These are phyloP conservation scores for Xanthorhoe spadicearia DNA, from an alignment of 2,888 invertebrate species.

Conservation along the genomic window DNA sequence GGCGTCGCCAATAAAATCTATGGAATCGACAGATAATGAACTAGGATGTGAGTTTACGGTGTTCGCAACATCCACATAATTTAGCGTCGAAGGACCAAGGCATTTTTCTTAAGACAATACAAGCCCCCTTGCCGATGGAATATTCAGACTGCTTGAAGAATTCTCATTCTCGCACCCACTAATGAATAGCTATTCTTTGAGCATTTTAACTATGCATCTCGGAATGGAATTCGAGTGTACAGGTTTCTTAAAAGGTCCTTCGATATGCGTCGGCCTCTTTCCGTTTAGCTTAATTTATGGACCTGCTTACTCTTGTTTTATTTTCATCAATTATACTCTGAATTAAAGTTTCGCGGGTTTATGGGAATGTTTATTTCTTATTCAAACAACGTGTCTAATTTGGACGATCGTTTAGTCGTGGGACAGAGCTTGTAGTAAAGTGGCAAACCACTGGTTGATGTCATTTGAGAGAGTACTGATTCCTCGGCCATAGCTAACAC, in stretches of 20 bases:
- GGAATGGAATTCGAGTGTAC: slow-evolving; percentile 83
- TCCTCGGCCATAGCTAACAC: no score
- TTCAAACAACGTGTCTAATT: slow-evolving; percentile 55
- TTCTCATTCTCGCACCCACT: slow-evolving; percentile 84
- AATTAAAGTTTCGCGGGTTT: slow-evolving; percentile 70
- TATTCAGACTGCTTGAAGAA: slow-evolving; percentile 82
- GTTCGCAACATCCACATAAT: slow-evolving; percentile 73
- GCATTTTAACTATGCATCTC: slow-evolving; percentile 83
- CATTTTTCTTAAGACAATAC: slow-evolving; percentile 84
- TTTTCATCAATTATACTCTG: slow-evolving; percentile 78
- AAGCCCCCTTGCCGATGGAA: slow-evolving; percentile 74
- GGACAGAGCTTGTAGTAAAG: slow-evolving; percentile 49
- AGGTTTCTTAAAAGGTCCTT: slow-evolving; percentile 82
- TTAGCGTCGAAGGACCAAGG: slow-evolving; percentile 68
- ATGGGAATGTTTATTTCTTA: slow-evolving; percentile 51
- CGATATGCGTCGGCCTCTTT: slow-evolving; percentile 81
- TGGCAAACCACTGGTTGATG: no score
- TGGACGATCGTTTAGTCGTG: slow-evolving; percentile 55
- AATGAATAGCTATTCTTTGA: slow-evolving; percentile 84
- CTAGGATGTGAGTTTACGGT: slow-evolving; percentile 66
- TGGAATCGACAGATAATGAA: slow-evolving; percentile 67
- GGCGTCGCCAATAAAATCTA: slow-evolving; percentile 62
- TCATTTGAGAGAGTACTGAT: no score
- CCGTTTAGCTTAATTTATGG: slow-evolving; percentile 82
- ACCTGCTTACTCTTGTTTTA: slow-evolving; percentile 67